A percentile compares a stretch with the other conserved stretches of the same genome.
Conservation (phyloP, 1,140 invertebrate genomes). For the roundworm (Caenorhabditis elegans) region DNA sequence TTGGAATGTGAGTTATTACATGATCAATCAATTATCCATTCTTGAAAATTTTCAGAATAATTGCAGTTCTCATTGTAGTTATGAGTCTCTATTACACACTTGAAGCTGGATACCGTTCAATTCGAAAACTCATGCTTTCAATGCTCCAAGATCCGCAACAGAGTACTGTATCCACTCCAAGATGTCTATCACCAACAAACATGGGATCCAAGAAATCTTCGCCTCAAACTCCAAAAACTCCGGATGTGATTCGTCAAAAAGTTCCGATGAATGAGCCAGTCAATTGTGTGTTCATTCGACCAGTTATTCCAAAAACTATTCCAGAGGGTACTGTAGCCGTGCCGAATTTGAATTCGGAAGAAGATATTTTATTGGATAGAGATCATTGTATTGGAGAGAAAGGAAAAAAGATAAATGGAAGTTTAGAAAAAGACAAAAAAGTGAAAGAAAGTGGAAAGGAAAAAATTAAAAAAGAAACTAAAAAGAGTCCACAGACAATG, state of each 20-base stretch:
- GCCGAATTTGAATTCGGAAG: neutral
- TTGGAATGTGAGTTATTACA: neutral
- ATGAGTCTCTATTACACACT: constrained; percentile 5
- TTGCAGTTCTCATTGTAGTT: neutral
- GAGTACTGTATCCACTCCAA: constrained; percentile 2
- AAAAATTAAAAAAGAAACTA: neutral
- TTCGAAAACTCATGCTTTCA: neutral
- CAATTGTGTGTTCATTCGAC: neutral
- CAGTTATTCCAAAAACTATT: neutral
- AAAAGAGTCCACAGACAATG: neutral
- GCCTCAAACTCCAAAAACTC: neutral
- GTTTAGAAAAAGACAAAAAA: too few species aligned
- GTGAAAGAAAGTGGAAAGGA: neutral
- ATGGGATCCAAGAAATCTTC: neutral
- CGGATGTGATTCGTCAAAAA: neutral
- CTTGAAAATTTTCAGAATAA: neutral
- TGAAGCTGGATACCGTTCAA: neutral
- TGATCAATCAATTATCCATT: too few species aligned
- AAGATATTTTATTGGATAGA: neutral
- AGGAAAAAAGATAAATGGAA: too few species aligned
- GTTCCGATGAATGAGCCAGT: constrained; percentile 14
- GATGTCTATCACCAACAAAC: constrained; percentile 7
- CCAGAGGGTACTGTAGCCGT: neutral
- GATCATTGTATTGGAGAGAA: neutral
- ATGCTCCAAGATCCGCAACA: neutral